Evolutionary conservation across 2,797 vertebrate species (phyloP), one percentile per base, ranked within the genome.

Genomic region (Dicrostonyx torquatus): DNA sequence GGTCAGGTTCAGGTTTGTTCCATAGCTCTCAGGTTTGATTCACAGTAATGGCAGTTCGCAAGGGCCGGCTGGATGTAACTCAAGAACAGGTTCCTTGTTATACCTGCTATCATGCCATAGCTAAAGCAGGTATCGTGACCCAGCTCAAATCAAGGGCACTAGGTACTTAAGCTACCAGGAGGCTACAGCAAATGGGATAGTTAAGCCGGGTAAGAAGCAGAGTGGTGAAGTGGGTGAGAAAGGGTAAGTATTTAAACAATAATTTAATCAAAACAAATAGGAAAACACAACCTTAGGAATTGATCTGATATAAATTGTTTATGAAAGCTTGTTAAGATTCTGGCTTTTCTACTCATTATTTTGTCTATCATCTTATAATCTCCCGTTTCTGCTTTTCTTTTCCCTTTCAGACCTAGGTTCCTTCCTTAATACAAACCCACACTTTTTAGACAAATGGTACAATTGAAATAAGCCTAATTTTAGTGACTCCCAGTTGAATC

Each of bases 391-490:
- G 62, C 37, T 79, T 6, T 64, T 90, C 55, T 89, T 89, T 84
- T 75, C 18, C n/a, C 40, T 91, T 87, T 95, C 80, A 91, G 64
- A 94, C 62, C 95, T 37, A 83, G 50, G 95, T 91, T 86, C 34
- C 88, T 83, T 80, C 62, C 29, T 45, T 73, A 80, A 82, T 91
- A 70, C 91, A 87, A 96, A 89, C 91, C 55, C 45, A 62, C 43
- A n/a, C 43, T 73, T 92, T 31, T 45, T 92, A 94, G 40, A 93
- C 68, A 90, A 93, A 84, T 91, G 40, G 29, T 72, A 37, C 68
- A 55, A 87, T 80, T 55, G 48, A 92, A 92, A 84, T 68, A 89
- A 66, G 58, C 40, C 87, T 94, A 83, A 87, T 80, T 70, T 82
- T 82, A 86, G 70, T 72, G 91, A 75, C 73, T 92, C 85, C 18